Evolutionary conservation across 2,888 invertebrate species (phyloP), one percentile per base, ranked within the genome.

Genomic region (Cephalotes varians): DNA sequence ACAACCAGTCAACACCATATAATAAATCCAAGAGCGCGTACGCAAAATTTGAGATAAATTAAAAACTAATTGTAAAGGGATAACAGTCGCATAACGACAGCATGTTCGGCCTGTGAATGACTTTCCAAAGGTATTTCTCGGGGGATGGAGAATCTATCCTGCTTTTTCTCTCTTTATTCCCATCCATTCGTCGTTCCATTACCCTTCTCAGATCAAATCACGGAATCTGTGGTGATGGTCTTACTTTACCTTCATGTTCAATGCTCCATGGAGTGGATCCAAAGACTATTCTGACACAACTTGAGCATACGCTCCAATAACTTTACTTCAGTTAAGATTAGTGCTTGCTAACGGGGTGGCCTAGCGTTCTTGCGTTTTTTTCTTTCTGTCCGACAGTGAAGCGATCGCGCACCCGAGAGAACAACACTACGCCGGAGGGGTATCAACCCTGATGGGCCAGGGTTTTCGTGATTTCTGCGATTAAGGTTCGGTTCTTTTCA

Each of bases 371-470:
- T 91, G 86, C 87, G 86, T 92, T 88, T 88, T 92, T 89, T 92
- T 93, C 89, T 93, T 93, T 94, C 87, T 94, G 92, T 92, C 90
- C 85, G 87, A 92, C 92, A 97, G 97, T 97, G 95, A 97, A 97
- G 95, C 96, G 97, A 95, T 97, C 97, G 94, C 96, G 97, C 94
- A 97, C 97, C 93, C 96, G 97, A 95, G 97, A 97, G 92, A 94
- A 94, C 94, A 94, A 94, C 93, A 94, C 93, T 82, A 93, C 94
- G 86, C 92, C 94, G 89, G 94, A 94, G 89, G 94, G 94, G 91
- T 94, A 94, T 91, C 93, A 92, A 91, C 94, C 94, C 91, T 94
- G 93, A 94, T 93, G 87, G 91, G 89, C 84, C 89, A 88, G 90
- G 89, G 64, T 65, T 90, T 90, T 90, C 90, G 90, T 91, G 90